Evolutionary conservation across 1,140 invertebrate genomes (phyloP).

Genomic region (Phthorimaea operculella): DNA sequence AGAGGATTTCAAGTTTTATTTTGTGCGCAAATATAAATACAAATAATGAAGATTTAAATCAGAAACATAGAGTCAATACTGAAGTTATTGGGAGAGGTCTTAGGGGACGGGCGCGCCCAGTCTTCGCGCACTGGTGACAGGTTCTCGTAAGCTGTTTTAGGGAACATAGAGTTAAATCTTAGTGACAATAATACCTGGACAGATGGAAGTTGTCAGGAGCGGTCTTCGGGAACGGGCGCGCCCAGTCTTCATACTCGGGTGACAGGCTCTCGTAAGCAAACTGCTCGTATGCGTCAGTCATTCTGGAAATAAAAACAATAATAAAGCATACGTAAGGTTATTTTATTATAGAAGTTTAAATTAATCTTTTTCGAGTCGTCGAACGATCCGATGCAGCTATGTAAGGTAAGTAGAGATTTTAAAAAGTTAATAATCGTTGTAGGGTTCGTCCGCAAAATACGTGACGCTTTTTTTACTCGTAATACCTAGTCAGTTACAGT

Average conservation of each 20-base stretch:
- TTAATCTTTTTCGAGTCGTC: too few relatives aligned
- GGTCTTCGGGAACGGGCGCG: conserved; percentile 54
- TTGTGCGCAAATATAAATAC: too few relatives aligned
- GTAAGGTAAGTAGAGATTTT: too few relatives aligned
- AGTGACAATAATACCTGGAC: conserved; percentile 70
- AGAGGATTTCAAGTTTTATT: too few relatives aligned
- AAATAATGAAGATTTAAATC: too few relatives aligned
- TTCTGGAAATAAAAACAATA: conserved; percentile 23
- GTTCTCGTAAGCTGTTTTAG: conserved; percentile 60
- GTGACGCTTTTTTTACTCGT: too few relatives aligned
- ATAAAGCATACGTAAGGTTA: too few relatives aligned
- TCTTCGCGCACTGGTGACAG: conserved; percentile 56
- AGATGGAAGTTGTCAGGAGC: conserved; percentile 71
- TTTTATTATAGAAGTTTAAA: too few relatives aligned
- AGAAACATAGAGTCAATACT: conserved; percentile 31
- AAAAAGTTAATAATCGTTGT: too few relatives aligned
- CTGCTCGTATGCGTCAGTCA: conserved; percentile 59
- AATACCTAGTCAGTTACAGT: too few relatives aligned
- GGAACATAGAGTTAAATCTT: conserved; percentile 30
- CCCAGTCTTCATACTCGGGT: conserved; percentile 60
- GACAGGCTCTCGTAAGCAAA: conserved; percentile 57
- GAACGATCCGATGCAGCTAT: too few relatives aligned
- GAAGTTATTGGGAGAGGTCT: conserved; percentile 68
- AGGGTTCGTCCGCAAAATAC: too few relatives aligned
- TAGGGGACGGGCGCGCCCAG: conserved; percentile 56